phyloP scores from a whole-genome alignment of 2,113 vertebrate genomes.

The Lophochroa leadbeateri region DNA sequence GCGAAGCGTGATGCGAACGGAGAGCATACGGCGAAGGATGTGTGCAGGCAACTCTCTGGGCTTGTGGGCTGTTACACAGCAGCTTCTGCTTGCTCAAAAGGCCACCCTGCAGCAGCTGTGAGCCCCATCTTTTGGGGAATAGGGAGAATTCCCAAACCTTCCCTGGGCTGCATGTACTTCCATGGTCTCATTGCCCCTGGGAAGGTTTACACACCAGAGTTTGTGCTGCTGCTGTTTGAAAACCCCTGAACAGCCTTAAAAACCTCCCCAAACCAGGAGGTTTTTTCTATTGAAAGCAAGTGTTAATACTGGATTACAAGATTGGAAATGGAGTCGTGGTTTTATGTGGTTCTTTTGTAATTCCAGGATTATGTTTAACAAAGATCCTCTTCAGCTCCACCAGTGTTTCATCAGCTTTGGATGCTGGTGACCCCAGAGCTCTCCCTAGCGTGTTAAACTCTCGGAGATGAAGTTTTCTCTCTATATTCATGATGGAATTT shows the following conservation, averaged over 20 bases:
- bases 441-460: background rate
- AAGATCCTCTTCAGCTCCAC: background rate
- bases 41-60: background rate
- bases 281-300: background rate
- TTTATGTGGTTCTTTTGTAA: background rate
- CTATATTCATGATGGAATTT: background rate
- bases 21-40: rapidly evolving
- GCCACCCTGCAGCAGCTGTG: background rate
- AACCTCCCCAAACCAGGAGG: background rate
- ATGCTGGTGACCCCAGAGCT: background rate
- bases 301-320: constrained; percentile 15
- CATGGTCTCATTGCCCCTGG: background rate
- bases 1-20: background rate
- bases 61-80: rapidly evolving
- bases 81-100: background rate
- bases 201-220: background rate
- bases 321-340: background rate
- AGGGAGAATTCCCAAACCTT: background rate
- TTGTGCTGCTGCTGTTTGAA: background rate
- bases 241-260: background rate
- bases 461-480: background rate
- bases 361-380: constrained; percentile 10
- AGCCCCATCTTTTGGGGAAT: background rate
- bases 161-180: background rate
- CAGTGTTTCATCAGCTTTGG: background rate